Base-by-base conservation (phyloP, 2,113 vertebrate species). In the Paradisaea rubra region DNA sequence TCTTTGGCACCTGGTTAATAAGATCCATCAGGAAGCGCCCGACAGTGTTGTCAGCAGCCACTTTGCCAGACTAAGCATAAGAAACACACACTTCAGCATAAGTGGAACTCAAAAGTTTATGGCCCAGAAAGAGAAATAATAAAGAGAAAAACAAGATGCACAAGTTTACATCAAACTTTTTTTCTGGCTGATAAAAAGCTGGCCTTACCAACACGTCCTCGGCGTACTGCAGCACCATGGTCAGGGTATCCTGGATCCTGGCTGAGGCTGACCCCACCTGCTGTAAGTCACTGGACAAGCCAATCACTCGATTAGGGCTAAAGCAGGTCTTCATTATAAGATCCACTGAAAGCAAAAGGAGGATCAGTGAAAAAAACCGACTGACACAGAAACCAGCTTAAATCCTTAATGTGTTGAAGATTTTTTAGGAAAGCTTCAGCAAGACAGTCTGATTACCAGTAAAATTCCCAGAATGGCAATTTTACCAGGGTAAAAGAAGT, bases 1-100 rank as follows among this genome's bases (percentile, higher is more conserved):
- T 99, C 96, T 99, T 99, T 86, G 99, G 99, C 63, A 99, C 99
- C 86, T 99, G 99, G 97, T 99, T 99, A 81, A 99, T 99, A 96
- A 99, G 98, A 96, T 99, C 99, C 98, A 99, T 99, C 86, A 99
- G 97, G 96, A 99, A 99, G 37, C 99, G 98, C 8, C 99, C 99
- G 2, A 99, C 99, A 2, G 98, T 99, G 97, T 99, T 99, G 94
- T 99, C 99, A 57, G 99, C 99, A 10, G 98, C 96, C 95, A 98
- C 98, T 93, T 99, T 99, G 50, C 99, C 99, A 78, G 99, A 99
- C 99, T 99, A 97, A 74, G 47, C 16, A 53, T 24, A 81, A 78
- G 78, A 95, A 95, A 95, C 66, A 91, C 19, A 71, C 15, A 68
- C n/a, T 73, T 89, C 64, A 86, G 19, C 5, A 14, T 64, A 66